These are phyloP conservation scores for Phyllostomus hastatus DNA, from an alignment of 2,113 vertebrate genomes.

Conservation along the genomic window DNA sequence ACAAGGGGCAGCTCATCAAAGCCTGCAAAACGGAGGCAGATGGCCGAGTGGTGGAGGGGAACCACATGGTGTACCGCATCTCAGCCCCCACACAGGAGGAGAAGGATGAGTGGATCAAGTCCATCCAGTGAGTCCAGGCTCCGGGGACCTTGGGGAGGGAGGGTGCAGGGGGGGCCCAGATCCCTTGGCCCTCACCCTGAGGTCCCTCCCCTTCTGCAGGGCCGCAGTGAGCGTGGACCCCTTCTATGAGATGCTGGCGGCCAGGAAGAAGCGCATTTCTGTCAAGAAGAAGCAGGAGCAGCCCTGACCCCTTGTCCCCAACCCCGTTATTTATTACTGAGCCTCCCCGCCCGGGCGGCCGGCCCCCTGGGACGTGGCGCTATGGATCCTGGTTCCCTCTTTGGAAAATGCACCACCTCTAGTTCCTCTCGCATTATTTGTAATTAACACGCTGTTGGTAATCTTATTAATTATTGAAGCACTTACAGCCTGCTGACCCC, in stretches of 20 bases:
- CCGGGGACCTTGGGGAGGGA: fast-evolving
- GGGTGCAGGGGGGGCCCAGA: fast-evolving
- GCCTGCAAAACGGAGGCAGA: slow-evolving; percentile 95
- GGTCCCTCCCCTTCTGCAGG: slow-evolving; percentile 67
- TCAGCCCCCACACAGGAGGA: slow-evolving; percentile 94
- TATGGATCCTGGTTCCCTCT: slow-evolving; percentile 16
- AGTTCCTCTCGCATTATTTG: slow-evolving; percentile 57
- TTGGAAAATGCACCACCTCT: slow-evolving; percentile 47
- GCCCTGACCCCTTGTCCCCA: slow-evolving; percentile 64
- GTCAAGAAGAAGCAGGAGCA: slow-evolving; percentile 95
- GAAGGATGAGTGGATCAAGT: slow-evolving; percentile 96
- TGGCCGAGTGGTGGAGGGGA: slow-evolving; percentile 93
- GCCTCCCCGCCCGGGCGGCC: slow-evolving; percentile 62
- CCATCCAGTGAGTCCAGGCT: slow-evolving; percentile 86
- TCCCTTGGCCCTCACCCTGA: not conserved
- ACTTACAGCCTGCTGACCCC: not conserved
- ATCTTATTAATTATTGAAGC: slow-evolving; percentile 72
- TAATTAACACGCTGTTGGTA: slow-evolving; percentile 71
- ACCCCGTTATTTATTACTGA: slow-evolving; percentile 60
- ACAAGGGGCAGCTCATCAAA: slow-evolving; percentile 94
- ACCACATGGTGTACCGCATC: slow-evolving; percentile 95
- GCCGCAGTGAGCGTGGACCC: slow-evolving; percentile 94
- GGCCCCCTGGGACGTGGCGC: slow-evolving; percentile 64
- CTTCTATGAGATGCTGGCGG: slow-evolving; percentile 96
- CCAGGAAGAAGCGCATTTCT: slow-evolving; percentile 94